Percentiles rank a stretch among this genome's conserved stretches.
phyloP scores from a whole-genome alignment of 2,888 invertebrate species.

The Mesorhabditis spiculigera region DNA sequence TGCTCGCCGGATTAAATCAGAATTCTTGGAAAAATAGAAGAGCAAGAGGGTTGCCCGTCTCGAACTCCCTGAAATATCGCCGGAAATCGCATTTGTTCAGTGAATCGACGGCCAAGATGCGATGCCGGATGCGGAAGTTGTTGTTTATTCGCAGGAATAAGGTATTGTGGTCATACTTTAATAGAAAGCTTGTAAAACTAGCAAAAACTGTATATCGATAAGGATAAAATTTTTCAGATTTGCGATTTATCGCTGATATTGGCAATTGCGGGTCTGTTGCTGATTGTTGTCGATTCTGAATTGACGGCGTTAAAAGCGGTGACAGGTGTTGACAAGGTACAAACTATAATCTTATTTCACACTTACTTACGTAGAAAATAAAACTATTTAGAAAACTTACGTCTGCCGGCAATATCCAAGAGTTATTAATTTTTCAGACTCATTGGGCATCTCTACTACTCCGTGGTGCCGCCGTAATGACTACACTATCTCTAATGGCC shows the following conservation, averaged over 20 bases:
- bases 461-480: constrained; percentile 64
- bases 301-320: constrained; percentile 72
- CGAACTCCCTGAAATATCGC: no score
- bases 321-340: constrained; percentile 19
- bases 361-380: background rate
- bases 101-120: constrained; percentile 57
- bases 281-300: constrained; percentile 99
- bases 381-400: no score
- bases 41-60: no score
- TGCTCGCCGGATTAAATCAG: no score
- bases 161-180: constrained; percentile 13
- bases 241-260: constrained; percentile 98
- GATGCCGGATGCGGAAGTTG: constrained; percentile 53
- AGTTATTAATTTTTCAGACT: constrained; percentile 15
- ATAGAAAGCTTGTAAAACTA: background rate
- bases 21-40: no score
- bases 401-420: no score
- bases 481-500: constrained; percentile 96
- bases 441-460: constrained; percentile 39
- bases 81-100: constrained; percentile 31
- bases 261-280: constrained; percentile 97
- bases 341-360: background rate
- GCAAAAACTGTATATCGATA: background rate
- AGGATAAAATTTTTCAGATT: constrained; percentile 67
- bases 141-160: constrained; percentile 45